A percentile compares a stretch with the other conserved stretches of the same genome.
These are phyloP conservation scores for Phorcus lineatus DNA, from an alignment of 2,888 invertebrate genomes.

Conservation along the genomic window DNA sequence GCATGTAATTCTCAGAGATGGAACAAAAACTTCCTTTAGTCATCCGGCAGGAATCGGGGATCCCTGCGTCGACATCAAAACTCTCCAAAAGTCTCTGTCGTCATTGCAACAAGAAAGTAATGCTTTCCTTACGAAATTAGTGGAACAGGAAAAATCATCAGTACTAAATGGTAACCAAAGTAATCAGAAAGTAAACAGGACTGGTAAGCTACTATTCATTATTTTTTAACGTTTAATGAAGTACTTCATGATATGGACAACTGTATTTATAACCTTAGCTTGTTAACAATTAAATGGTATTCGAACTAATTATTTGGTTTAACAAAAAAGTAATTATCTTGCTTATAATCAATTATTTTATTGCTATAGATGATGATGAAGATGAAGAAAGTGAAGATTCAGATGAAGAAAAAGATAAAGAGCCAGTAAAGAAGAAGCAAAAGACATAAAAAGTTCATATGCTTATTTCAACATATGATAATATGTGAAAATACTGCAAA, in stretches of 20 bases:
- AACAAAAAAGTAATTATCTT: no score
- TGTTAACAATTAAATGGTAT: no score
- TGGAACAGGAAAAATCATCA: constrained; percentile 28
- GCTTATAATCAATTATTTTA: neutral
- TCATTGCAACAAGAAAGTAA: constrained; percentile 34
- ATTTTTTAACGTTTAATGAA: no score
- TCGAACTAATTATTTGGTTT: no score
- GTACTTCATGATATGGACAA: no score
- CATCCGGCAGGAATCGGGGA: constrained; percentile 23
- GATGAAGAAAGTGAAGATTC: constrained; percentile 25
- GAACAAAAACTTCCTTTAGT: constrained; percentile 27
- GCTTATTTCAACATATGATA: no score
- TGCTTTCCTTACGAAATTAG: constrained; percentile 29
- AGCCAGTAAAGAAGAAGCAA: constrained; percentile 33
- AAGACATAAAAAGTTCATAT: constrained; percentile 12
- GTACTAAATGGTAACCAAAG: no score
- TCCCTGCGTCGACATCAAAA: neutral
- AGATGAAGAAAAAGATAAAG: constrained; percentile 20
- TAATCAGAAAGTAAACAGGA: no score
- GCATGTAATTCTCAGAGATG: constrained; percentile 15
- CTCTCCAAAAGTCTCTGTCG: constrained; percentile 17
- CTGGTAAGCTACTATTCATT: no score
- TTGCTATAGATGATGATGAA: constrained; percentile 27
- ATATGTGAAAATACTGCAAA: no score
- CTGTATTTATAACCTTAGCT: no score